Conservation (phyloP, 2,888 invertebrate species). For the Gymnocheta viridis region DNA sequence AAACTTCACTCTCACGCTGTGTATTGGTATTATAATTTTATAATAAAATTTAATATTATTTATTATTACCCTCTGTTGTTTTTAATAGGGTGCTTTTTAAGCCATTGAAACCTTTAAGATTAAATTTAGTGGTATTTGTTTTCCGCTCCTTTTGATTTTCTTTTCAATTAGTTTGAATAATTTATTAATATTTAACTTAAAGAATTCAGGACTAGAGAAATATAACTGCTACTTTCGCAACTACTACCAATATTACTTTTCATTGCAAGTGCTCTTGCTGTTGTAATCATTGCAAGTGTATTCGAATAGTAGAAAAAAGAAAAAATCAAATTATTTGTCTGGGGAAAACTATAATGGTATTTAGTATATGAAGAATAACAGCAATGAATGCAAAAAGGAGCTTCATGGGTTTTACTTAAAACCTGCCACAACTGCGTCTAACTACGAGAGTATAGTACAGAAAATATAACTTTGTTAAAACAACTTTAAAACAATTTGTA, state of each 20-base stretch:
- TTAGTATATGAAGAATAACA: constrained; percentile 44
- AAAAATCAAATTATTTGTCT: constrained; percentile 50
- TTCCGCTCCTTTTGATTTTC: background rate
- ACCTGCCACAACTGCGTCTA: background rate
- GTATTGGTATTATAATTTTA: too few species aligned
- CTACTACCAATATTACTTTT: background rate
- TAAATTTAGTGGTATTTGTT: background rate
- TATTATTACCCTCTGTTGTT: background rate
- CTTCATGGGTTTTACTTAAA: background rate
- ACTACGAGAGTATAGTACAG: background rate
- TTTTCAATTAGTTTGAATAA: constrained; percentile 67
- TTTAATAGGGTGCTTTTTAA: background rate
- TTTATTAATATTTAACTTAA: constrained; percentile 61
- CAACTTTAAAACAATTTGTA: constrained; percentile 52
- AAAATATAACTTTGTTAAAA: constrained; percentile 41
- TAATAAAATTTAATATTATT: background rate
- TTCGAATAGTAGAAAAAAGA: background rate
- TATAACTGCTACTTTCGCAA: background rate
- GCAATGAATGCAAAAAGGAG: constrained; percentile 15
- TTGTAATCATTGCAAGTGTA: background rate
- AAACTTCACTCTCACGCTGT: too few species aligned
- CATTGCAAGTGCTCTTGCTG: background rate
- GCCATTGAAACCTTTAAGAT: background rate
- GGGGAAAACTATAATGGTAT: constrained; percentile 53
- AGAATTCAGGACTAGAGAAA: constrained; percentile 8